Evolutionary conservation across 2,797 vertebrate species (phyloP), one percentile per base, ranked within the genome.

Genomic region (Knipowitschia caucasica): DNA sequence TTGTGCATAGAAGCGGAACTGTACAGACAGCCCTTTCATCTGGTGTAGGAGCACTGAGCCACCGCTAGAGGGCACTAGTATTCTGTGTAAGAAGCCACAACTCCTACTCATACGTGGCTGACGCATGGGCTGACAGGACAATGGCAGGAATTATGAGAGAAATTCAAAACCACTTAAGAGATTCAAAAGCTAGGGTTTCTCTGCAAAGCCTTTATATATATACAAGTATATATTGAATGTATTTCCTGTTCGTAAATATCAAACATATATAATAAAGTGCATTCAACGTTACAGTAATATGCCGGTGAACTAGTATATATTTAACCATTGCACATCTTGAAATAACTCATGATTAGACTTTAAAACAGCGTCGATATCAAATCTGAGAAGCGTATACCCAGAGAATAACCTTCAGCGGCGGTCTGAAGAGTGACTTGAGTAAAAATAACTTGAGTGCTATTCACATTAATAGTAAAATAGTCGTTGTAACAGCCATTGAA

Each of bases 11-110:
- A n/a, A n/a, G n/a, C n/a, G n/a, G n/a, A n/a, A n/a, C n/a, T n/a
- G n/a, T n/a, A n/a, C n/a, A n/a, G n/a, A n/a, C n/a, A n/a, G n/a
- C n/a, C n/a, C 17, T n/a, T 5, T 14, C 6, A 15, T 39, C n/a
- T n/a, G 27, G 15, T 67, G 72, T 42, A 23, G 62, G n/a, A 55
- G 33, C 59, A 53, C 2, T 15, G 3, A 20, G 7, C 0, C 3
- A 23, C 25, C 85, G 8, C 6, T 65, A 83, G 87, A 67, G 85
- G 87, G 80, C 83, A 83, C 57, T 83, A 70, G 63, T 62, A 34
- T 24, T 8, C 73, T 67, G 42, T 18, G 5, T 17, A 12, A 31
- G 8, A 12, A 27, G 15, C 5, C 7, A 5, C 27, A 47, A 11
- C 27, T 18, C 1, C 25, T 17, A 27, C 11, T 17, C n/a, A 43